Evolutionary conservation across 2,888 invertebrate genomes (phyloP).

Genomic region (Zygothrica quintamaculata): DNA sequence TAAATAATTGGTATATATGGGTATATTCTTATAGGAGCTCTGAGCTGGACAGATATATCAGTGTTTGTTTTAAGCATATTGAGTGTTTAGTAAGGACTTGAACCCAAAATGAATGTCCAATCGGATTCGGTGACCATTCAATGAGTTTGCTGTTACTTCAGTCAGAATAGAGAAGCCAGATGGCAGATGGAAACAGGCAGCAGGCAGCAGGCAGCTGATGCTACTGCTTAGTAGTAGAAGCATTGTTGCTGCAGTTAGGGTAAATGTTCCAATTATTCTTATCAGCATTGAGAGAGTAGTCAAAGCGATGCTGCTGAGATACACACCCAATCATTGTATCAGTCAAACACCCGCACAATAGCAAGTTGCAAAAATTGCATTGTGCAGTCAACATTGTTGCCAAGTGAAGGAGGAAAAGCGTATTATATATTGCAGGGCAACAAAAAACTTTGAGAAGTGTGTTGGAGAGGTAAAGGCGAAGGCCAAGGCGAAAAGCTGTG

Average conservation of each 20-base stretch:
- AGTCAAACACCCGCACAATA: constrained; percentile 43
- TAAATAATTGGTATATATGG: no score
- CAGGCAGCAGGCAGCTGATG: constrained; percentile 11
- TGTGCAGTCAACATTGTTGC: constrained; percentile 70
- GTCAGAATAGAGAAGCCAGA: no score
- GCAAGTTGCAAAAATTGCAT: constrained; percentile 43
- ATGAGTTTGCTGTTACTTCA: no score
- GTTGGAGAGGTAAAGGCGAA: not conserved
- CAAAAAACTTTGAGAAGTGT: constrained; percentile 32
- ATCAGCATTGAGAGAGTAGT: constrained; percentile 64
- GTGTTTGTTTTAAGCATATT: no score
- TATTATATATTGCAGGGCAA: constrained; percentile 64
- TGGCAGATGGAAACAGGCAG: no score
- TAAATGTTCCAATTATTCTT: constrained; percentile 73
- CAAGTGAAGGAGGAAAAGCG: constrained; percentile 55
- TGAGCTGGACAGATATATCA: no score
- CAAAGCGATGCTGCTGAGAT: constrained; percentile 40
- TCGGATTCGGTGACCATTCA: no score
- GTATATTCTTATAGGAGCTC: no score
- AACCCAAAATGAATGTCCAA: no score
- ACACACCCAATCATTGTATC: constrained; percentile 35
- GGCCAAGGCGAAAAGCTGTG: constrained; percentile 48
- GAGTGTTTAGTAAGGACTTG: no score
- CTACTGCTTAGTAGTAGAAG: constrained; percentile 27
- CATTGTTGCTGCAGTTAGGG: constrained; percentile 32